Evolutionary conservation across 2,888 invertebrate genomes (phyloP).

Genomic region (Pollenia labialis): DNA sequence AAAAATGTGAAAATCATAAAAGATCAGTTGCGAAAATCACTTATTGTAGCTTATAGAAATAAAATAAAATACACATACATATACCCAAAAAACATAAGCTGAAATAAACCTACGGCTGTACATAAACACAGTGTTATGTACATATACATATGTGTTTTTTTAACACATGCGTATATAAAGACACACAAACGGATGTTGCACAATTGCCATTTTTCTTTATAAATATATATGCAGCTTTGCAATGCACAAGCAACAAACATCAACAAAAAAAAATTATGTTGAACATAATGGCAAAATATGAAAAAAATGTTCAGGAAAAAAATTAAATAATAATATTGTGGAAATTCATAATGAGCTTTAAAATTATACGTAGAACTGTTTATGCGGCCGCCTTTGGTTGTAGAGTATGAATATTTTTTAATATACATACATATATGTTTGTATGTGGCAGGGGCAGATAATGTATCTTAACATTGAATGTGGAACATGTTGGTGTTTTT

Average conservation of each 20-base stretch:
- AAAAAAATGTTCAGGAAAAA: not conserved
- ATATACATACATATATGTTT: not conserved
- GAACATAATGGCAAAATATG: not conserved
- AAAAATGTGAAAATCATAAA: slow-evolving; percentile 29
- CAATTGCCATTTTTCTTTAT: slow-evolving; percentile 22
- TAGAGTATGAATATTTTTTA: not conserved
- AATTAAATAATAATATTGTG: slow-evolving; percentile 13
- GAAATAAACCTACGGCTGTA: slow-evolving; percentile 7
- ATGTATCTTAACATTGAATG: slow-evolving; percentile 10
- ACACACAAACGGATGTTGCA: not conserved
- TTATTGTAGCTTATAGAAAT: not conserved
- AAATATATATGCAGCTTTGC: not conserved
- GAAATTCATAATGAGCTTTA: slow-evolving; percentile 56
- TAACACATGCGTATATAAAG: no score
- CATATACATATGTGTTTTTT: no score
- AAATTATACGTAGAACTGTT: slow-evolving; percentile 54
- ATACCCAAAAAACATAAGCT: not conserved
- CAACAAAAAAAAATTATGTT: not conserved
- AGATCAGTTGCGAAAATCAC: slow-evolving; percentile 3
- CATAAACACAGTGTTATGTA: no score
- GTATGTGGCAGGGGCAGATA: slow-evolving; percentile 7
- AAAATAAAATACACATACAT: not conserved
- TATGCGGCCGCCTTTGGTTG: slow-evolving; percentile 6
- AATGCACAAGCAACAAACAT: not conserved
- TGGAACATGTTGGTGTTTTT: not conserved